Evolutionary conservation across 2,797 vertebrate species (phyloP), one percentile per base, ranked within the genome.

Genomic region (Xiphophorus birchmanni): DNA sequence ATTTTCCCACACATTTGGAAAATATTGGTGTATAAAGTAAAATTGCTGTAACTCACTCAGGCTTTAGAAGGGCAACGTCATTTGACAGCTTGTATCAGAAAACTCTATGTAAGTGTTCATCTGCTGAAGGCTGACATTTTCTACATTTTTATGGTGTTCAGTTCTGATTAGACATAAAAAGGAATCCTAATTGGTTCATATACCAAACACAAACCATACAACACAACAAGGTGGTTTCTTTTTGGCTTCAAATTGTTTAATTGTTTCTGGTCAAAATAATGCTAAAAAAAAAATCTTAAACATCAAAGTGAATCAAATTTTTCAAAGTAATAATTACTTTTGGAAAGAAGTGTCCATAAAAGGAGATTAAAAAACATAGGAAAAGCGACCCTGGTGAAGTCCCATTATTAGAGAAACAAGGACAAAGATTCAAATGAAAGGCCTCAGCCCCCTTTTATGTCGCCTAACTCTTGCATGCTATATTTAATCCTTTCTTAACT

Each of bases 401-500:
- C 50, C 82, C 82, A 84, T 84, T 67, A 75, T 80, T 83, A 67
- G 75, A 74, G 76, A 6, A 87, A 84, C 83, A 85, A 88, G 80
- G 73, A 75, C 81, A 71, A 23, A n/a, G 23, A 71, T 89, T 92
- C 32, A 89, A 87, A 86, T 29, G 29, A 63, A 35, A 81, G 75
- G 78, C 78, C 63, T 82, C 82, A 89, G 83, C 82, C 86, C 85
- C 80, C 76, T 84, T 86, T 83, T 91, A 88, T 88, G 84, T 83
- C 40, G 3, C 84, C 86, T 84, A 91, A 84, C 86, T 81, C 47
- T 76, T 82, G 87, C 82, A 86, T 3, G 80, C 81, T 78, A 89
- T 86, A 93, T 91, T 92, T 91, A 89, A 87, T 82, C 87, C 84
- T 63, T 47, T 47, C 80, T 88, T 86, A 92, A 91, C 83, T 91